A percentile compares a stretch with the other conserved stretches of the same genome.
These are phyloP conservation scores for Andrena fulva DNA, from an alignment of 2,888 invertebrate species.

Conservation along the genomic window DNA sequence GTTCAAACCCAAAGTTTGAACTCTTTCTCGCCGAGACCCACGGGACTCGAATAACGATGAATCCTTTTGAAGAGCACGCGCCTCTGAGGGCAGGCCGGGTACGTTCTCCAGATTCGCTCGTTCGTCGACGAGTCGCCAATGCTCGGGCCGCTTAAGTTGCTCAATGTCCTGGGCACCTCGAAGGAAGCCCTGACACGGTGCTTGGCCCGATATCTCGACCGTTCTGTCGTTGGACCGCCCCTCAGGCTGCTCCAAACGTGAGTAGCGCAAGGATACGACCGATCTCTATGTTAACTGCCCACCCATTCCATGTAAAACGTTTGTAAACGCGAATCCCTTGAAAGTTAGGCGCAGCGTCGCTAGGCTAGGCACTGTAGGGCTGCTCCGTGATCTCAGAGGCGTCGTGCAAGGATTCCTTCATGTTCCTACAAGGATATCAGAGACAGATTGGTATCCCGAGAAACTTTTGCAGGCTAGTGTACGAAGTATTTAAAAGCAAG, in stretches of 20 bases:
- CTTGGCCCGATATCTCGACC: conserved; percentile 27
- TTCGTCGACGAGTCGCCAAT: conserved; percentile 33
- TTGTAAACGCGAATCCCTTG: neutral
- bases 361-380: too few relatives aligned
- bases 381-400: neutral
- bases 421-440: neutral
- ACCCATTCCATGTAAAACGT: neutral
- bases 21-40: too few relatives aligned
- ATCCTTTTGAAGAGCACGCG: conserved; percentile 21
- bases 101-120: conserved; percentile 18
- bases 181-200: conserved; percentile 31
- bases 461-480: too few relatives aligned
- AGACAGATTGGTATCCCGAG: too few relatives aligned
- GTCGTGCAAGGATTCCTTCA: neutral
- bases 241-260: conserved; percentile 51
- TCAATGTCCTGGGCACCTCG: conserved; percentile 37
- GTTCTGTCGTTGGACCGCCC: conserved; percentile 4
- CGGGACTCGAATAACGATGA: conserved; percentile 32
- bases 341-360: too few relatives aligned
- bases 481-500: too few relatives aligned
- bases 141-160: conserved; percentile 34
- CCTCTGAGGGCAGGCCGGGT: conserved; percentile 8
- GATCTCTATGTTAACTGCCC: neutral
- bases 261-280: conserved; percentile 38
- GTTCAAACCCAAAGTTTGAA: too few relatives aligned